Evolutionary conservation across 2,797 vertebrate genomes (phyloP).

Genomic region (Adrianichthys oophorus): DNA sequence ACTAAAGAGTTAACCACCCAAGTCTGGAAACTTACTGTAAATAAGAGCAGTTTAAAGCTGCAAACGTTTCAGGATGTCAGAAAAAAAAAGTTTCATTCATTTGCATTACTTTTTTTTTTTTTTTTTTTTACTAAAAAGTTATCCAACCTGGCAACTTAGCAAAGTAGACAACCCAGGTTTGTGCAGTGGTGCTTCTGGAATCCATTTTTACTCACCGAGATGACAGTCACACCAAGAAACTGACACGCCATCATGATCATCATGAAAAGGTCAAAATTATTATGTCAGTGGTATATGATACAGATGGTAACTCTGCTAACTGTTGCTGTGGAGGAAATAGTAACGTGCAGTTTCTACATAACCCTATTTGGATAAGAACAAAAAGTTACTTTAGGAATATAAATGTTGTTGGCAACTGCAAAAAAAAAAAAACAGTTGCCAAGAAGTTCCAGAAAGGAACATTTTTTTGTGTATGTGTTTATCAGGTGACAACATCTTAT

Average conservation of each 20-base stretch:
- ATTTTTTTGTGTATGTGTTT: conserved; percentile 6
- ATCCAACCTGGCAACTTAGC: conserved; percentile 30
- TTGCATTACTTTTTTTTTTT: conserved; percentile 21
- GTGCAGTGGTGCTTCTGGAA: conserved; percentile 32
- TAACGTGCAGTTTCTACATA: conserved; percentile 1
- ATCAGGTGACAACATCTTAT: conserved; percentile 41
- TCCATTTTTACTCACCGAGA: conserved; percentile 36
- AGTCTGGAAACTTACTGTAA: neutral
- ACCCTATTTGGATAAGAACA: neutral
- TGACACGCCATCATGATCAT: conserved; percentile 49
- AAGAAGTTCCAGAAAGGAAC: conserved; percentile 4
- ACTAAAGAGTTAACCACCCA: conserved; percentile 10
- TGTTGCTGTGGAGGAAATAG: conserved; percentile 32
- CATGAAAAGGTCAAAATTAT: conserved; percentile 55
- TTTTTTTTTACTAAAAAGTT: conserved; percentile 36
- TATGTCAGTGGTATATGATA: conserved; percentile 48
- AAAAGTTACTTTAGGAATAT: neutral
- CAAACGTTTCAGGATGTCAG: conserved; percentile 18
- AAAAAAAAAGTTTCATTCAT: conserved; percentile 26
- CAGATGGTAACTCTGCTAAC: conserved; percentile 11
- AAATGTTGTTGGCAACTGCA: neutral
- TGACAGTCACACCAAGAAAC: conserved; percentile 48
- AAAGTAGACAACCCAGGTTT: conserved; percentile 26
- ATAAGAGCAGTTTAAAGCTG: conserved; percentile 8
- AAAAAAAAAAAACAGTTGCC: no score